Conservation (phyloP, 2,113 vertebrate species). For the Amphiprion percula region DNA sequence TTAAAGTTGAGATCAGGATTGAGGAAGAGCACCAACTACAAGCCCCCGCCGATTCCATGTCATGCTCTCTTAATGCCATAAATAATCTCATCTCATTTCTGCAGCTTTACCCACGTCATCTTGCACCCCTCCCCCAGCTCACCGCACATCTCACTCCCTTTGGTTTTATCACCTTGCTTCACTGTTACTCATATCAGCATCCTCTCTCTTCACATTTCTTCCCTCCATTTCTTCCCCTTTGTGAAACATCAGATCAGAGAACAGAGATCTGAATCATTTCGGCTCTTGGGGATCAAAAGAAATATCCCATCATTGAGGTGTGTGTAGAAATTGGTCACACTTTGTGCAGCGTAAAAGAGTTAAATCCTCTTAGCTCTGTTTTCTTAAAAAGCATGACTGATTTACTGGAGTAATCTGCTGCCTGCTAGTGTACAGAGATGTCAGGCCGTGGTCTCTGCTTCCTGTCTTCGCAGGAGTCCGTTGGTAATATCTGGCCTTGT, state of each 20-base stretch:
- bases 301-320: constrained; percentile 35
- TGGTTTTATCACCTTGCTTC: constrained; percentile 58
- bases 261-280: constrained; percentile 34
- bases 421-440: background rate
- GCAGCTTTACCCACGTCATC: constrained; percentile 35
- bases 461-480: background rate
- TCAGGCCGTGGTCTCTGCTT: constrained; percentile 6
- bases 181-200: constrained; percentile 30
- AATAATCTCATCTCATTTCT: constrained; percentile 63
- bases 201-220: constrained; percentile 17
- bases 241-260: constrained; percentile 27
- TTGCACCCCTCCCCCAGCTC: constrained; percentile 27
- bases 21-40: constrained; percentile 7
- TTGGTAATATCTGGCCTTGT: constrained; percentile 1
- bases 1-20: constrained; percentile 27
- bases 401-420: constrained; percentile 30
- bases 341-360: constrained; percentile 25
- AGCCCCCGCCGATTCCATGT: constrained; percentile 45
- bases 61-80: constrained; percentile 57
- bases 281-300: constrained; percentile 47
- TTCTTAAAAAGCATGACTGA: constrained; percentile 46
- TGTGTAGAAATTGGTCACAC: constrained; percentile 50
- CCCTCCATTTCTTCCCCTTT: constrained; percentile 2
- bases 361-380: constrained; percentile 52
- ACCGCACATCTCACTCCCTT: constrained; percentile 33